Evolutionary conservation across 2,113 vertebrate species (phyloP), one percentile per base, ranked within the genome.

Genomic region (Oenanthe melanoleuca): DNA sequence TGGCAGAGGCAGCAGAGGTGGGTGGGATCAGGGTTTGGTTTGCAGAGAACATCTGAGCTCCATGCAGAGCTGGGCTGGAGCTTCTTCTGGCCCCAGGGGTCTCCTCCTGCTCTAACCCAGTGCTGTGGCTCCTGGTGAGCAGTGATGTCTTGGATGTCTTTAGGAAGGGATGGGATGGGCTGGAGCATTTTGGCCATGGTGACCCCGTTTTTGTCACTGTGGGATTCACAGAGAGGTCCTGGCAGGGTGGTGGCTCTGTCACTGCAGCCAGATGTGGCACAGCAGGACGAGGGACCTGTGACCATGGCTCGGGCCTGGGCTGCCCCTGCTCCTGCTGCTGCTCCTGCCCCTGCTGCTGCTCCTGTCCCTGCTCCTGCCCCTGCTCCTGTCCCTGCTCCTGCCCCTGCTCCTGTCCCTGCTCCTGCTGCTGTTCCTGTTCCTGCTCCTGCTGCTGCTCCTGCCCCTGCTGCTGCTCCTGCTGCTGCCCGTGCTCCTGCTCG

Each of bases 141-240:
- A 33, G 45, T 5, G 38, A 12, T 19, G 3, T 7, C 65, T 21
- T 1, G 5, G 37, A 4, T 28, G 34, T 23, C 17, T 3, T 2
- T 6, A 8, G 70, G 25, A 24, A 50, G 34, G 57, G 63, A 3
- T 24, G 40, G 40, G 38, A 6, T 87, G 59, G 16, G 6, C 3
- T 26, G 49, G 49, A 42, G 47, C 3, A 0, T 65, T 80, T 47
- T 53, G 71, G n/a, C n/a, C 1, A 0, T 7, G 1, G 2, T 2
- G 4, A 16, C 15, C 20, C 5, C 1, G 0, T 70, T 66, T 14
- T 66, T 14, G 2, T 63, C 18, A n/a, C 20, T 0, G 0, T 5
- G 33, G 67, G 33, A 4, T 38, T 67, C 49, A 5, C 1, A 0
- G 52, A 40, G 11, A 49, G 38, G 28, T 63, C 82, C 63, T 72